These are phyloP conservation scores for Dicyrtomina minuta DNA, from an alignment of 2,888 invertebrate genomes.

Conservation along the genomic window DNA sequence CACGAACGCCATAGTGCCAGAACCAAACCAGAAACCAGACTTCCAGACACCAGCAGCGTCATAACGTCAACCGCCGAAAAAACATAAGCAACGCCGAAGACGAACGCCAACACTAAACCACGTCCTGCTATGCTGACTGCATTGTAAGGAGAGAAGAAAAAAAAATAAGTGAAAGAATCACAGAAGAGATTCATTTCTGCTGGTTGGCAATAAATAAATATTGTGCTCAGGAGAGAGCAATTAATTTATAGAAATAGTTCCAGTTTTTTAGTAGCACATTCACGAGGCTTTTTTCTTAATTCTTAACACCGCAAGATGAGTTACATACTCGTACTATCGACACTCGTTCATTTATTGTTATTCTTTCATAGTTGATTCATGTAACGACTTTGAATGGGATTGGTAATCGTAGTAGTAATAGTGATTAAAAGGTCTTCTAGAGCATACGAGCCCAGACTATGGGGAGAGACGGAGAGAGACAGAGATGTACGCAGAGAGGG, in stretches of 20 bases:
- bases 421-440: neutral
- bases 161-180: no score
- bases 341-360: neutral
- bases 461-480: neutral
- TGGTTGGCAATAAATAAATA: constrained; percentile 20
- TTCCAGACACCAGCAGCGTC: no score
- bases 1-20: no score
- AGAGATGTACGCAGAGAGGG: constrained; percentile 5
- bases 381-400: constrained; percentile 2
- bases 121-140: no score
- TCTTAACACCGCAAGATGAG: constrained; percentile 7
- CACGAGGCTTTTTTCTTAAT: no score
- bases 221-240: constrained; percentile 4
- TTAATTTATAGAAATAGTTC: constrained; percentile 29
- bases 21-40: no score
- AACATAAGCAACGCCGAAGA: no score
- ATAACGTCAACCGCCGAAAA: no score
- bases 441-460: no score
- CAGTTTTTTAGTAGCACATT: constrained; percentile 14
- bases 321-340: neutral
- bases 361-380: neutral
- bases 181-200: no score
- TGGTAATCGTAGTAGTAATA: constrained; percentile 14
- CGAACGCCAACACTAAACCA: no score
- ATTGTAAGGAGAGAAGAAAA: no score